Conservation (phyloP, 2,797 vertebrate genomes). For the Rhinella marina region DNA sequence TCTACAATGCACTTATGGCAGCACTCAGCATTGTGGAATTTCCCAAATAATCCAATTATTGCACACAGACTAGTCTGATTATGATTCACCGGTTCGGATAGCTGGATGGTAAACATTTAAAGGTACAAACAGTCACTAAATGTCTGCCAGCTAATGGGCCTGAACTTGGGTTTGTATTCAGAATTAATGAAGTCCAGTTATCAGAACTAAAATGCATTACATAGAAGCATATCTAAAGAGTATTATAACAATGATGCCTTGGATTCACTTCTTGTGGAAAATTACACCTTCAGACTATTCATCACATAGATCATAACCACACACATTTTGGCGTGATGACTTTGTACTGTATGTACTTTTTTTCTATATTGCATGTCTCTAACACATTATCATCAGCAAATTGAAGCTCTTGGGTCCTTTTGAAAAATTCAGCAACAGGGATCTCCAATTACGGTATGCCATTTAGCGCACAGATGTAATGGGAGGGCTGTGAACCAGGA, state of each 20-base stretch:
- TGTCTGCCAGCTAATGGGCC: background rate
- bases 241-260: background rate
- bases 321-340: too few relatives aligned
- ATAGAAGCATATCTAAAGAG: background rate
- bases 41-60: constrained; percentile 7
- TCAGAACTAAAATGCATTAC: background rate
- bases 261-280: too few relatives aligned
- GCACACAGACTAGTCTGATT: constrained; percentile 21
- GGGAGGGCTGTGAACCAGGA: too few relatives aligned
- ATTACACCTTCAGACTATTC: too few relatives aligned
- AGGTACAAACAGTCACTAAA: background rate
- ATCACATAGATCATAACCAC: too few relatives aligned
- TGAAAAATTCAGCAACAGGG: too few relatives aligned
- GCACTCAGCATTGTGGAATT: constrained; percentile 17
- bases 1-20: background rate
- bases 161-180: background rate
- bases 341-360: too few relatives aligned
- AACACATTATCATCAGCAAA: too few relatives aligned
- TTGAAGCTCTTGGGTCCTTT: too few relatives aligned
- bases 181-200: background rate
- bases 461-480: too few relatives aligned
- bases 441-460: too few relatives aligned
- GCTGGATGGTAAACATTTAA: constrained; percentile 16
- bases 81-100: constrained; percentile 21
- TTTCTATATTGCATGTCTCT: too few relatives aligned